These are phyloP conservation scores for Marisa cornuarietis DNA, from an alignment of 1,140 invertebrate species.

Conservation along the genomic window DNA sequence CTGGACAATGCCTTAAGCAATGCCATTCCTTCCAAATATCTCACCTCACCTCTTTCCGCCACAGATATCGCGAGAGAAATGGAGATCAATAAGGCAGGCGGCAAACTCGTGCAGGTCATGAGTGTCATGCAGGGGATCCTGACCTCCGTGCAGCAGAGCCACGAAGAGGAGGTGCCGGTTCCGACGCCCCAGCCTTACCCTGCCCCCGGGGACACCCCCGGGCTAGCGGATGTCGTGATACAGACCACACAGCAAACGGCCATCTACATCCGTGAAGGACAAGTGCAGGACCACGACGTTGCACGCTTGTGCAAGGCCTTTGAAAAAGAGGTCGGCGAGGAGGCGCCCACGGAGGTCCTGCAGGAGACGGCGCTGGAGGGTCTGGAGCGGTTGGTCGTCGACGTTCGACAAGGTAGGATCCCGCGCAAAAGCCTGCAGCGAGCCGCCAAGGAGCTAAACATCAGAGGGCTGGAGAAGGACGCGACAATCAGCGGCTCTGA, in stretches of 20 bases:
- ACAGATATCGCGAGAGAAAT: too few species aligned
- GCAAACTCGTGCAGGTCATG: too few species aligned
- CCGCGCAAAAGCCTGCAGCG: neutral
- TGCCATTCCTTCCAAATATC: too few species aligned
- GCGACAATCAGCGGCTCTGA: too few species aligned
- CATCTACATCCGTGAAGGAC: neutral
- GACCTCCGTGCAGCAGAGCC: too few species aligned
- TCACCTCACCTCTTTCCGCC: too few species aligned
- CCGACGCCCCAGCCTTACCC: too few species aligned
- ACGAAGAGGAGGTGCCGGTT: too few species aligned
- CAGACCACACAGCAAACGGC: neutral
- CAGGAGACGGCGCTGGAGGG: neutral
- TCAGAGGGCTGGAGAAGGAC: neutral
- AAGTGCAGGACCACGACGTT: neutral
- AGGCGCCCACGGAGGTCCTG: neutral
- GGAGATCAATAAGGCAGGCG: too few species aligned
- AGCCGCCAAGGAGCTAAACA: neutral
- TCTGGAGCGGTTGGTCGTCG: neutral
- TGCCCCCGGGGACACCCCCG: neutral
- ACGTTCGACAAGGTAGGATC: neutral
- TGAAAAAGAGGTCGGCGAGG: neutral
- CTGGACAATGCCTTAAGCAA: too few species aligned
- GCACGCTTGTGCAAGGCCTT: neutral
- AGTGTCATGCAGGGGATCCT: too few species aligned
- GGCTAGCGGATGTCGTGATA: neutral